These are phyloP conservation scores for Lagria hirta DNA, from an alignment of 2,888 invertebrate species.

Conservation along the genomic window DNA sequence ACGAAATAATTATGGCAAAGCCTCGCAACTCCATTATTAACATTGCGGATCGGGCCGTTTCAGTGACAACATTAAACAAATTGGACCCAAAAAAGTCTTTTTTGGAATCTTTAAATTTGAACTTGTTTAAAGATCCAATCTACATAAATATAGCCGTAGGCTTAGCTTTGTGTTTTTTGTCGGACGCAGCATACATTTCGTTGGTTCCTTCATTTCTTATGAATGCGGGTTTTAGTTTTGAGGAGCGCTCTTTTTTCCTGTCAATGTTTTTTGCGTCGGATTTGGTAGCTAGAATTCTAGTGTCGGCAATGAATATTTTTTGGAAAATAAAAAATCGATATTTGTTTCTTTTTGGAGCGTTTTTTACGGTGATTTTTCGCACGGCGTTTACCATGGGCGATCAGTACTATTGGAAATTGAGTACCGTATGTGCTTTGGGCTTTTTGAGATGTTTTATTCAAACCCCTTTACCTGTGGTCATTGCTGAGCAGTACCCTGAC, in stretches of 20 bases:
- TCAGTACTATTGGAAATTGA: conserved; percentile 60
- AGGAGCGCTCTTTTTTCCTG: conserved; percentile 67
- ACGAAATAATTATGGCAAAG: conserved; percentile 20
- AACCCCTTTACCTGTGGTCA: conserved; percentile 69
- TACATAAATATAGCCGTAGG: conserved; percentile 72
- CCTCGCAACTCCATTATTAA: conserved; percentile 41
- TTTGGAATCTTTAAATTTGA: conserved; percentile 64
- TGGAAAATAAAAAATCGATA: conserved; percentile 64
- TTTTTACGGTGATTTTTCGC: conserved; percentile 67
- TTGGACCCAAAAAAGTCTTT: conserved; percentile 45
- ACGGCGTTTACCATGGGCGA: conserved; percentile 64
- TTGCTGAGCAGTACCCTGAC: conserved; percentile 68
- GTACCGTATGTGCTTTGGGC: conserved; percentile 65
- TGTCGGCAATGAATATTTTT: conserved; percentile 65
- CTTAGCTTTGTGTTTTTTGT: conserved; percentile 66
- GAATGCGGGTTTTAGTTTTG: conserved; percentile 59
- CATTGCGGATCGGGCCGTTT: conserved; percentile 41
- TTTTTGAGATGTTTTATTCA: conserved; percentile 70
- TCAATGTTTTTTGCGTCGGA: conserved; percentile 71
- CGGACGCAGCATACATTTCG: conserved; percentile 71
- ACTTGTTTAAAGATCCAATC: conserved; percentile 62
- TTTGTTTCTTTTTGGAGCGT: conserved; percentile 65
- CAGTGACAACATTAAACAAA: conserved; percentile 32
- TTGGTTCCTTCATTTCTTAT: conserved; percentile 67
- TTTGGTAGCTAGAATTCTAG: conserved; percentile 63